Evolutionary conservation across 2,797 vertebrate species (phyloP).

Genomic region (Odontamblyopus lacepedii): DNA sequence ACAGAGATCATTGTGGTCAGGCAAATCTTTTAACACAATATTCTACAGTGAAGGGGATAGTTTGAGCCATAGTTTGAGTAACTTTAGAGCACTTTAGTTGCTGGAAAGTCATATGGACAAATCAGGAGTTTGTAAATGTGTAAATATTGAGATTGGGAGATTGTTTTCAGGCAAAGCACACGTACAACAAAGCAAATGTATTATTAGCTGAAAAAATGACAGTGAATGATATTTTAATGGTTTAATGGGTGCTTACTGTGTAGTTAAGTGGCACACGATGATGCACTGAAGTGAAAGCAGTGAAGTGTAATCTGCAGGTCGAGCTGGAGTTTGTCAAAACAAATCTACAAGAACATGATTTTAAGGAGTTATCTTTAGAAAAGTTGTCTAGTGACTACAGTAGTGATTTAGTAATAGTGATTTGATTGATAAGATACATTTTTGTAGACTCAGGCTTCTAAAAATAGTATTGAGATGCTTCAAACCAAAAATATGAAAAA

Average conservation of each 20-base stretch:
- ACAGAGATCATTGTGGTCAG: no score
- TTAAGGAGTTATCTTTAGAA: neutral
- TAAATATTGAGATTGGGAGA: neutral
- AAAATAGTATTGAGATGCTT: neutral
- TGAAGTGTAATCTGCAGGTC: no score
- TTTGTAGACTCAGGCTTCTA: neutral
- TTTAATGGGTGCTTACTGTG: no score
- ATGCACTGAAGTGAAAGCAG: no score
- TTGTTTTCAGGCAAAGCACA: conserved; percentile 6
- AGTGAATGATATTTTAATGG: neutral
- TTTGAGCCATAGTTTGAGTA: conserved; percentile 25
- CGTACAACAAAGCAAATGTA: neutral
- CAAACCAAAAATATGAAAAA: neutral
- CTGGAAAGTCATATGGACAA: conserved; percentile 2
- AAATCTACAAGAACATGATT: neutral
- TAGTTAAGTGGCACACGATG: no score
- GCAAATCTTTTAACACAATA: neutral
- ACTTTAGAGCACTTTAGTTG: conserved; percentile 27
- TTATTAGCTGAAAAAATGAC: neutral
- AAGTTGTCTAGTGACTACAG: neutral
- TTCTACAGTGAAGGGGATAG: conserved; percentile 19
- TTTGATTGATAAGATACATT: neutral
- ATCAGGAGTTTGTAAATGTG: neutral
- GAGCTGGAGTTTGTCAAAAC: neutral
- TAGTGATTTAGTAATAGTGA: neutral